phyloP scores from a whole-genome alignment of 2,113 vertebrate species.

The Psephotus haematonotus region DNA sequence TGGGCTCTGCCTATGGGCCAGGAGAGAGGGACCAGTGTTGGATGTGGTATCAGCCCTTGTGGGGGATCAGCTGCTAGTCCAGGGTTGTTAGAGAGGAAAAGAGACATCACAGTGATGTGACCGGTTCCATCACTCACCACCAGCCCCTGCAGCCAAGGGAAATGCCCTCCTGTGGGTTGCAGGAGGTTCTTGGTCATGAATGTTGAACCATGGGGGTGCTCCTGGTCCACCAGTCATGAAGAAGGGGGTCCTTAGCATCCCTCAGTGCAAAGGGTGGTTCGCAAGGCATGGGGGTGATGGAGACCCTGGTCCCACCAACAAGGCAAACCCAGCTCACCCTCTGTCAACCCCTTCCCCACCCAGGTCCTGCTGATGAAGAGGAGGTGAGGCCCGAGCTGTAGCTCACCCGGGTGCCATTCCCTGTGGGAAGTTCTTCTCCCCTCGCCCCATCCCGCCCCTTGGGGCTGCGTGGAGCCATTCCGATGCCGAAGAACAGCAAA shows the following conservation, averaged over 20 bases:
- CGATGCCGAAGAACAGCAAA: conserved; percentile 97
- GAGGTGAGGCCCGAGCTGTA: conserved; percentile 22
- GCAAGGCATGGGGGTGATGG: accelerated
- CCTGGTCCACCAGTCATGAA: not conserved
- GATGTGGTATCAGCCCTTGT: too few species aligned
- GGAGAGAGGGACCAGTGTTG: not conserved
- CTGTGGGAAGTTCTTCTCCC: accelerated
- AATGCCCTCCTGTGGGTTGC: not conserved
- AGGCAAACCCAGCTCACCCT: not conserved
- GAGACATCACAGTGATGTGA: accelerated
- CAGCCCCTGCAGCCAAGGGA: not conserved
- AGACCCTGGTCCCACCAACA: accelerated
- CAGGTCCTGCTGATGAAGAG: conserved; percentile 70
- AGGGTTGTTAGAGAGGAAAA: not conserved
- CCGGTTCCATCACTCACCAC: accelerated
- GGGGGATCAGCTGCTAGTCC: not conserved
- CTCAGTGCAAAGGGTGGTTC: not conserved
- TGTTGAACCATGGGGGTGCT: accelerated
- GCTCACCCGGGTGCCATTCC: accelerated
- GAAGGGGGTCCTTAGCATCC: not conserved
- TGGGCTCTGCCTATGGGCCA: not conserved
- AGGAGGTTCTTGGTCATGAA: not conserved
- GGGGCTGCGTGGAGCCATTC: not conserved
- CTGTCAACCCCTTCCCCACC: not conserved
- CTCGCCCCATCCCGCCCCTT: not conserved